These are phyloP conservation scores for Malacosoma neustria DNA, from an alignment of 2,888 invertebrate genomes.

Conservation along the genomic window DNA sequence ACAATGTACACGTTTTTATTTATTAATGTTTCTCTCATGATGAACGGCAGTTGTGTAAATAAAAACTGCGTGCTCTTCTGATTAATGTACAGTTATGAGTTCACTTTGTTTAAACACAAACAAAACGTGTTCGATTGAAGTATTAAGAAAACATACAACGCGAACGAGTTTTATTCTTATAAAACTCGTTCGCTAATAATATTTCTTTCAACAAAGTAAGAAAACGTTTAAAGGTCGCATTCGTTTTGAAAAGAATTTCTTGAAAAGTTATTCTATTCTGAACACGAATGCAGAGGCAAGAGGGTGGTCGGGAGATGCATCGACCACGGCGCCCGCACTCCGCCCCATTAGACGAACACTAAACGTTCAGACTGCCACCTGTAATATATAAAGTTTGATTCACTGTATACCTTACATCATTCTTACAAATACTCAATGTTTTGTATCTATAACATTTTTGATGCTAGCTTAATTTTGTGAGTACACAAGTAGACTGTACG, in stretches of 20 bases:
- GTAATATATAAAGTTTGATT: too few species aligned
- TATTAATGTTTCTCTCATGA: not conserved
- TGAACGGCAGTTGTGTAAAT: not conserved
- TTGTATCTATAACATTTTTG: too few species aligned
- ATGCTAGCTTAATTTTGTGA: too few species aligned
- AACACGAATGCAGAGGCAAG: slow-evolving; percentile 17
- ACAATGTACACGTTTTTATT: not conserved
- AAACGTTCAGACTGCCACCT: too few species aligned
- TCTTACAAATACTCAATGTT: too few species aligned
- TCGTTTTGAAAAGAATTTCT: slow-evolving; percentile 14
- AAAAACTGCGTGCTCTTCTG: not conserved
- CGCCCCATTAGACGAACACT: slow-evolving; percentile 3
- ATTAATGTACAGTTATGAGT: not conserved
- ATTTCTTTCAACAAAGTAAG: not conserved
- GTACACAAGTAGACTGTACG: too few species aligned
- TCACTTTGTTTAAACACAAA: not conserved
- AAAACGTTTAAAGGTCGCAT: not conserved
- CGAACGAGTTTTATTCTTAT: too few species aligned
- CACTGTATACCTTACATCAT: too few species aligned
- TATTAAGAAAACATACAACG: too few species aligned
- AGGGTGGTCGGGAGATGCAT: slow-evolving; percentile 12
- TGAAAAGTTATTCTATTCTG: slow-evolving; percentile 22
- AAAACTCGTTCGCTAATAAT: too few species aligned
- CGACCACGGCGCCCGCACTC: slow-evolving; percentile 2
- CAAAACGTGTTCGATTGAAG: not conserved